Evolutionary conservation across 2,113 vertebrate genomes (phyloP), one percentile per base, ranked within the genome.

Genomic region (Crotalus tigris): DNA sequence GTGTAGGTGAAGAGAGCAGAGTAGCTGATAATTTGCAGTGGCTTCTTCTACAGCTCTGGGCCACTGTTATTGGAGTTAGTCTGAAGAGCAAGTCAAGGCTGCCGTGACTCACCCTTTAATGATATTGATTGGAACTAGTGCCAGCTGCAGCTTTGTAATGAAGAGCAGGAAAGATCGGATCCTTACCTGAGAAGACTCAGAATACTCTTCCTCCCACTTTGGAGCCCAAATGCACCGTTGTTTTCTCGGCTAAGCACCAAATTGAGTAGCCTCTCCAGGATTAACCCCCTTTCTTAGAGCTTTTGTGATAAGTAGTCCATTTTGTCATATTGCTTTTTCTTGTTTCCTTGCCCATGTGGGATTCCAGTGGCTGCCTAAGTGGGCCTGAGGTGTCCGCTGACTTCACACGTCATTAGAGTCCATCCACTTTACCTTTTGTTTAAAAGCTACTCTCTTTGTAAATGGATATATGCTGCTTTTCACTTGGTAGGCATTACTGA

Each of bases 81-180:
- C 21, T 29, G 95, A 91, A 93, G 93, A 94, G 96, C 29, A 89
- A 49, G 90, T 39, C 93, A 64, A 46, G 93, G 88, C 57, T 85
- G 85, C 88, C 87, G 29, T 96, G 96, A 96, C 93, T 96, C 97
- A 97, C 58, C 92, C 39, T 90, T 85, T 94, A 92, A 85, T 87
- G 92, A 91, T 11, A 93, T 89, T 1, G 93, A 92, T 85, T 81
- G 3, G 0, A 92, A 85, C 49, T 7, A 33, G 75, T 1, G 19
- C 54, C 92, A 44, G 75, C 75, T 53, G 29, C 39, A 49, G 49
- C 39, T 58, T 0, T 1, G 1, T 95, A 94, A 92, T 29, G 90
- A 88, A 90, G 85, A 91, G 87, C 0, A 91, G 94, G 88, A 91
- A 88, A 81, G 46, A 53, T 57, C 85, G 1, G 64, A 88, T 93